phyloP scores from a whole-genome alignment of 2,797 vertebrate genomes.

The Tauraco hartlaubi region DNA sequence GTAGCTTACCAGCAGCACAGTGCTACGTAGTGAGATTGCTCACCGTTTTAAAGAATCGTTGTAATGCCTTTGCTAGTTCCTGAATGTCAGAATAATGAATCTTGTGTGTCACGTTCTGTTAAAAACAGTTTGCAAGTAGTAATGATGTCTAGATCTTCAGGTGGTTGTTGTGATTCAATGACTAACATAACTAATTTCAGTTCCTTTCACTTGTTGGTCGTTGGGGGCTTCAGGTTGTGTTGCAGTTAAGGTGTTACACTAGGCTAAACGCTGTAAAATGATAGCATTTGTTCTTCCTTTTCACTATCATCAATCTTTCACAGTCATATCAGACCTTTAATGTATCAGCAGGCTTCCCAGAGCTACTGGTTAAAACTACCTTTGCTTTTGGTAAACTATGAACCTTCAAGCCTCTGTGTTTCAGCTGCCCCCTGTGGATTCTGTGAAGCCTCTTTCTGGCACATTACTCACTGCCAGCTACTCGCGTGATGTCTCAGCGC shows the following conservation, averaged over 20 bases:
- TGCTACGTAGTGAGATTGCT: not conserved
- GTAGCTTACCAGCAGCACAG: not conserved
- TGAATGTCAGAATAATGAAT: not conserved
- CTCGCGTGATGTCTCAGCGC: constrained; percentile 53
- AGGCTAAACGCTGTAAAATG: constrained; percentile 80
- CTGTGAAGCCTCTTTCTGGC: constrained; percentile 69
- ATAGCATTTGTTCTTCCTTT: constrained; percentile 79
- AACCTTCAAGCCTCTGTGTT: constrained; percentile 74
- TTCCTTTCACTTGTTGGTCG: constrained; percentile 32
- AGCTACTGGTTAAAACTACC: constrained; percentile 78
- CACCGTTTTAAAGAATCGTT: rapidly evolving
- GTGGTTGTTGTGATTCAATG: not conserved
- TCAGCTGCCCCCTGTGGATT: constrained; percentile 75
- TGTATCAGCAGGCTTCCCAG: constrained; percentile 76
- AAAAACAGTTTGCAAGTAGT: not conserved
- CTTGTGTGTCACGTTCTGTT: not conserved
- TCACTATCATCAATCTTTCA: constrained; percentile 82
- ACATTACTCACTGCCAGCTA: constrained; percentile 77
- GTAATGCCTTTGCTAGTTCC: not conserved
- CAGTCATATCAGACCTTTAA: constrained; percentile 66
- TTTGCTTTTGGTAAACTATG: constrained; percentile 76
- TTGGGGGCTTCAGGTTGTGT: not conserved
- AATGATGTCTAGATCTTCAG: not conserved
- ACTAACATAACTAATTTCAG: not conserved
- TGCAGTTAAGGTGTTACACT: constrained; percentile 70